Evolutionary conservation across 2,113 vertebrate genomes (phyloP), one percentile per base, ranked within the genome.

Genomic region (Cyphomyrus discorhynchus): DNA sequence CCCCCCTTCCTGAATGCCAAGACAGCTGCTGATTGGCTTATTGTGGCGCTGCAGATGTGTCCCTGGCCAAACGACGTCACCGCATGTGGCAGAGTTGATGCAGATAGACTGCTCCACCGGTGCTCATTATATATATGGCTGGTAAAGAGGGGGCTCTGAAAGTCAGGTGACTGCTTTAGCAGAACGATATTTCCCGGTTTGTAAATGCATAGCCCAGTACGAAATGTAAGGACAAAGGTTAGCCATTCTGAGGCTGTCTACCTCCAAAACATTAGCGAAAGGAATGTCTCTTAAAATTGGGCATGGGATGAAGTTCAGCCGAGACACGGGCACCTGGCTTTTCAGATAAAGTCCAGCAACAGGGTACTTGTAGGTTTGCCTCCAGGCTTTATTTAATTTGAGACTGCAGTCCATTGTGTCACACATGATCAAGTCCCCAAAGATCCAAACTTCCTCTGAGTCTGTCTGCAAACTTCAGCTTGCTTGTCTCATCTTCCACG

Each of bases 61-160:
- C 58, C 46, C 42, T 88, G 24, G 82, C 82, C 39, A 10, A 45
- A n/a, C 42, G 8, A 45, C 19, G 21, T 58, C 35, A 35, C 24
- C 87, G 17, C n/a, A 53, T 4, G 13, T 87, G 87, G 56, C 50
- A 62, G 56, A 62, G 52, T 31, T 39, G 89, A 91, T 91, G 93
- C 92, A 94, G 93, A 93, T 89, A 92, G 92, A 92, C 91, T 47
- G 83, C 53, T 91, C 3, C 85, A 88, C 52, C 66, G 17, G 21
- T 31, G 47, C 83, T 91, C 89, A 45, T 93, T 92, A 86, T 94
- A 93, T 93, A 31, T 83, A 88, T 70, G 66, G 85, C 94, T 93
- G 92, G 89, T 95, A 94, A 95, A 96, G 96, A 97, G 95, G 95
- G 96, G 97, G 95, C 95, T 95, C 97, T 98, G 97, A 97, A 97